Base-by-base conservation (phyloP, 1,140 invertebrate species). In the Chrysomallon squamiferum region DNA sequence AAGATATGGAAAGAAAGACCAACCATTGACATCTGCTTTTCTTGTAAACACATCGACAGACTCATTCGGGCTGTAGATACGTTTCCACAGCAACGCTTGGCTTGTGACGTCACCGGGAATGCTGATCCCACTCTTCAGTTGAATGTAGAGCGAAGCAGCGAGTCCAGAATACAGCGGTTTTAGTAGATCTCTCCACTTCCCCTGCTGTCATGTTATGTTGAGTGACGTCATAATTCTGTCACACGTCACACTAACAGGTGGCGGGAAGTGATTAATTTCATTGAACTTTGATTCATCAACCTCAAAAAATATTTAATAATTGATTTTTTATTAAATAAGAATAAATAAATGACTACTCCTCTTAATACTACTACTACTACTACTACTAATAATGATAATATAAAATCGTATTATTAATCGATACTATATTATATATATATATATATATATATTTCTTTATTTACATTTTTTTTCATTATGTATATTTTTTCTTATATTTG, bases 141-240 rank as follows among this genome's bases (percentile, higher is more conserved):
- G 38, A 3, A 67, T 20, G 18, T 65, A 73, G 22, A 78, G 62
- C 7, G 69, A 30, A 4, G 73, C 76, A 3, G 72, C 76, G 18
- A 78, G 63, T 9, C 68, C 76, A 7, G 72, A 76, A 38, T 75
- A 74, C 49, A 78, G 66, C 0, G 76, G 76, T 59, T 73, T 75
- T 11, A 33, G 22, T 11, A 76, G 59, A 49, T 78, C 72, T 11
- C 15, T 27, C 72, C 70, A 78, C 5, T 43, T 43, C 15, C 68
- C 65, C 3, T 18, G 13, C 5, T 35, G 25, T 73, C 74, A 78
- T n/a, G 52, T 59, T 33, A 78, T 71, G 33, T 59, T 43, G 32
- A 78, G 62, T 11, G 43, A 13, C 7, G 59, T 20, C 11, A 6
- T 5, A 22, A 47, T 47, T 18, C 5, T 4, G 45, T 5, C 15